These are phyloP conservation scores for Euleptes europaea DNA, from an alignment of 2,113 vertebrate species.

Conservation along the genomic window DNA sequence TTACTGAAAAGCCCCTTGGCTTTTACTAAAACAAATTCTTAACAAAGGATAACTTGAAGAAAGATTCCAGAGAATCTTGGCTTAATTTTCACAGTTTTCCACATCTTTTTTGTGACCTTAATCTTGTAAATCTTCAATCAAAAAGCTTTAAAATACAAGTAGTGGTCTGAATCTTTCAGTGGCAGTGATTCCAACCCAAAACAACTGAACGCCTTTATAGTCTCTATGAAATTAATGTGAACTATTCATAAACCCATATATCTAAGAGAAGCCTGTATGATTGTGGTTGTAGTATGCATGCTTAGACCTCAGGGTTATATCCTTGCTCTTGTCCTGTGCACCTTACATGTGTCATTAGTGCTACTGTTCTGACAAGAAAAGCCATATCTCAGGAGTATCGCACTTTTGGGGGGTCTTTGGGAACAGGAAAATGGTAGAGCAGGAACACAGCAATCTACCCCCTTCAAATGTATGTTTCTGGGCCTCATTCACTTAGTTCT, in stretches of 20 bases:
- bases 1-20: too few species aligned
- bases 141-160: not conserved
- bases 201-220: too few species aligned
- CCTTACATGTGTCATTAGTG: not conserved
- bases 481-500: too few species aligned
- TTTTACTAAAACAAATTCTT: not conserved
- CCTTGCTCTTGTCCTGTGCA: not conserved
- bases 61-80: not conserved
- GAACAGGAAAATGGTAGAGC: too few species aligned
- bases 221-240: not conserved
- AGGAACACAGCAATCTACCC: too few species aligned
- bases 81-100: not conserved
- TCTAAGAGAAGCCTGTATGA: not conserved
- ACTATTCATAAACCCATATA: too few species aligned
- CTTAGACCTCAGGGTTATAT: not conserved
- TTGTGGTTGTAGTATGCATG: not conserved
- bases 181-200: not conserved
- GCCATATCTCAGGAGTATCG: not conserved
- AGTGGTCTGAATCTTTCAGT: not conserved
- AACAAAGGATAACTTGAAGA: not conserved
- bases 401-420: not conserved
- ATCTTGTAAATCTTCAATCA: too few species aligned
- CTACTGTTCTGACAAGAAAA: not conserved
- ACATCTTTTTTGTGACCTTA: not conserved
- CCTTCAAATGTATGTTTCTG: too few species aligned